A percentile compares a stretch with the other conserved stretches of the same genome.
Conservation (phyloP, 2,797 vertebrate species). For the Poeciliopsis paucimaculata region DNA sequence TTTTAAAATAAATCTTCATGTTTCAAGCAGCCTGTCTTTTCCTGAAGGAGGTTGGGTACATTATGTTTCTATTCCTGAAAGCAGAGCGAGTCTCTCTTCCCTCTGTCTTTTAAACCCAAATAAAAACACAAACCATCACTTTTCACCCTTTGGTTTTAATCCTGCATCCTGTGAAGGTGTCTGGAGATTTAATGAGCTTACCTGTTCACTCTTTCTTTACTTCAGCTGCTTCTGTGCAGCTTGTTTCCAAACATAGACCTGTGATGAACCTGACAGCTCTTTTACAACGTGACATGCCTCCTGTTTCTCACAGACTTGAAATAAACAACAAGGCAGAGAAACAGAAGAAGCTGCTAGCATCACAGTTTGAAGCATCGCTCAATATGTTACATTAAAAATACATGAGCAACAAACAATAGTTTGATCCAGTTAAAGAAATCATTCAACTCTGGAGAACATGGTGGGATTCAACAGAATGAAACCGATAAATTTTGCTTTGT, state of each 20-base stretch:
- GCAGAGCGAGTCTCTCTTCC: slow-evolving; percentile 14
- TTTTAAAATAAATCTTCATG: slow-evolving; percentile 29
- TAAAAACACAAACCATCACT: background rate
- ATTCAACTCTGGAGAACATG: background rate
- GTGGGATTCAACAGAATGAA: background rate
- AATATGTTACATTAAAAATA: background rate
- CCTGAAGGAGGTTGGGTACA: background rate
- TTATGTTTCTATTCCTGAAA: background rate
- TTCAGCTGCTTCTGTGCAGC: slow-evolving; percentile 47
- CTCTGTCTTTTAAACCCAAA: slow-evolving; percentile 5
- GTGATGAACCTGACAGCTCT: slow-evolving; percentile 56
- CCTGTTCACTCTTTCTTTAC: slow-evolving; percentile 65
- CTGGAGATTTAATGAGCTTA: slow-evolving; percentile 71
- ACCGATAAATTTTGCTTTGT: background rate
- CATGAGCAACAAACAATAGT: background rate
- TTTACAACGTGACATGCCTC: slow-evolving; percentile 30
- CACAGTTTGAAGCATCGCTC: background rate
- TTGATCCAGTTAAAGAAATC: background rate
- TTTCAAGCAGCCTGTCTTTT: slow-evolving; percentile 51
- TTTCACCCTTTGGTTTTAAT: slow-evolving; percentile 45
- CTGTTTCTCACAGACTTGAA: slow-evolving; percentile 26
- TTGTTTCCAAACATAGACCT: slow-evolving; percentile 58
- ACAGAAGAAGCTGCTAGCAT: background rate
- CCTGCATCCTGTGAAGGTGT: slow-evolving; percentile 49
- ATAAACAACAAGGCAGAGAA: background rate